Evolutionary conservation across 2,888 invertebrate genomes (phyloP).

Genomic region (Cephus runcator): DNA sequence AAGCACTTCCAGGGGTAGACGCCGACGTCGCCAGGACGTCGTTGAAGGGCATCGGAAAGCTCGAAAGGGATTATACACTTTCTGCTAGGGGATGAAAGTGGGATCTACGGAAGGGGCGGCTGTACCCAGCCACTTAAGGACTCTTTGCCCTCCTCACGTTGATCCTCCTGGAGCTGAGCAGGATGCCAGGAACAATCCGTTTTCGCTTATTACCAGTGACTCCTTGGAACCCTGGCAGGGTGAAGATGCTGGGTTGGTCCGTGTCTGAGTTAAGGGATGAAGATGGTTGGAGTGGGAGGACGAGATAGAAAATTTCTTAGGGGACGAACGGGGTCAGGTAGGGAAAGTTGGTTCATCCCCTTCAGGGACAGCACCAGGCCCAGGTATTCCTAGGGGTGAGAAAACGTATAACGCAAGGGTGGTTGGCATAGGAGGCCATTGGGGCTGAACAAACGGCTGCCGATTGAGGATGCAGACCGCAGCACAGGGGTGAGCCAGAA

Average conservation of each 20-base stretch:
- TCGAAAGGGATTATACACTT: background rate
- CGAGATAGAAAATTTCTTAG: background rate
- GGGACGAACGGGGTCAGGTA: background rate
- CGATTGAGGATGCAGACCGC: conserved; percentile 17
- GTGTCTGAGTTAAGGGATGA: background rate
- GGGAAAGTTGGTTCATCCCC: background rate
- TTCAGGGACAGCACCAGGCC: background rate
- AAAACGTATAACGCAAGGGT: background rate
- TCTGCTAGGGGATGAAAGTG: background rate
- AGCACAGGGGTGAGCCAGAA: background rate
- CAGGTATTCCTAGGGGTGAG: background rate
- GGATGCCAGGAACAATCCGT: conserved; percentile 29
- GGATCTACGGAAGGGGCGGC: conserved; percentile 16
- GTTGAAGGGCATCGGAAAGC: background rate
- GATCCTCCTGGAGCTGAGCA: background rate
- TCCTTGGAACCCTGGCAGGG: conserved; percentile 15
- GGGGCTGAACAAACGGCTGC: conserved; percentile 12
- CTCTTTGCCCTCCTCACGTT: conserved; percentile 30
- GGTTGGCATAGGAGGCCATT: background rate
- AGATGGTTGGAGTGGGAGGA: background rate
- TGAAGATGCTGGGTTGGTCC: background rate
- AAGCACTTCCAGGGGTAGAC: conserved; percentile 45
- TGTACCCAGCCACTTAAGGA: conserved; percentile 45
- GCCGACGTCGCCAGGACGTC: conserved; percentile 14
- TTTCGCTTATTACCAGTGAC: conserved; percentile 27